A percentile compares a stretch with the other conserved stretches of the same genome.
Conservation (phyloP, 1,140 invertebrate genomes). For the Phortica variegata region DNA sequence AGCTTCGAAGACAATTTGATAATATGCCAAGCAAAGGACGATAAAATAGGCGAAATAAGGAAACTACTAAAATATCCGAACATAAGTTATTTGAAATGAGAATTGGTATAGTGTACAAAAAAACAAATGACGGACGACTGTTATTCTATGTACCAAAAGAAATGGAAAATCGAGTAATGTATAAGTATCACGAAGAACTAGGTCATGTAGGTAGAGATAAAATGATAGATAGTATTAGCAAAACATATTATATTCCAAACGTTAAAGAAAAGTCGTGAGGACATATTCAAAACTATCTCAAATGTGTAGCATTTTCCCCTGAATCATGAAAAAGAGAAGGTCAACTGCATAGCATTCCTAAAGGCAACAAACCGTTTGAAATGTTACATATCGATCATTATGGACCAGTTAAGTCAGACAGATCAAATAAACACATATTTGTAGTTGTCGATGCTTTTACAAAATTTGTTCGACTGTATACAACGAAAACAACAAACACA, state of each 20-base stretch:
- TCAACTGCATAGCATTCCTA: constrained; percentile 35
- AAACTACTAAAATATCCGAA: constrained; percentile 6
- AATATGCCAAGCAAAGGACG: constrained; percentile 10
- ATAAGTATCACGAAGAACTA: constrained; percentile 30
- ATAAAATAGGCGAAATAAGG: constrained; percentile 6
- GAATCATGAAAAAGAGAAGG: constrained; percentile 23
- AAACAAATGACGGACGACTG: constrained; percentile 4
- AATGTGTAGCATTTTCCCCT: constrained; percentile 25
- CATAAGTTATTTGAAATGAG: constrained; percentile 11
- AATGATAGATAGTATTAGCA: constrained; percentile 18
- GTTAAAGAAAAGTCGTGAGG: constrained; percentile 38
- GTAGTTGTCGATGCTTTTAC: constrained; percentile 49
- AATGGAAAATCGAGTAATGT: constrained; percentile 28
- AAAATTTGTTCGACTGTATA: constrained; percentile 4
- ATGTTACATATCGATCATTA: constrained; percentile 40
- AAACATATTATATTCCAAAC: constrained; percentile 37
- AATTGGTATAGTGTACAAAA: constrained; percentile 6
- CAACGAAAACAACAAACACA: constrained; percentile 13
- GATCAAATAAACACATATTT: constrained; percentile 51
- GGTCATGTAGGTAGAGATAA: constrained; percentile 35
- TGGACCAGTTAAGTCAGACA: constrained; percentile 31
- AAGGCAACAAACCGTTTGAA: constrained; percentile 31
- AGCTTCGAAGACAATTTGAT: constrained; percentile 14
- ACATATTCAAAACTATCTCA: constrained; percentile 27
- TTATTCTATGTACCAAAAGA: constrained; percentile 31